Evolutionary conservation across 2,113 vertebrate genomes (phyloP), one percentile per base, ranked within the genome.

Genomic region (Stomatorhinus ivindoensis): DNA sequence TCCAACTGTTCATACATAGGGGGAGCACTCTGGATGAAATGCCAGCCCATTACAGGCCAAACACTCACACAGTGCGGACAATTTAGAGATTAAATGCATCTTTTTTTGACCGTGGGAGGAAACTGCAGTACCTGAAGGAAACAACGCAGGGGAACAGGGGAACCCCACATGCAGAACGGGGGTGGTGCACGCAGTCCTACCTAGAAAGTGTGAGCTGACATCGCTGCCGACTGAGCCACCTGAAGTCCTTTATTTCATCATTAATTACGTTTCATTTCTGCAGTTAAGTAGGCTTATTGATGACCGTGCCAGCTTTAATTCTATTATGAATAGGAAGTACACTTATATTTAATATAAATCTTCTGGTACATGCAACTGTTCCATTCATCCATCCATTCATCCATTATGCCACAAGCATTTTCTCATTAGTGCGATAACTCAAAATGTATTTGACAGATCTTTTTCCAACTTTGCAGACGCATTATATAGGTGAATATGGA

Each of bases 11-110:
- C 42, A 80, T 80, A 42, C 73, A 42, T 80, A 80, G 73, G 35
- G 73, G 73, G 73, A 42, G 15, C 73, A 31, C 61, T 69, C 27
- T 31, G 27, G 10, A 69, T 31, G 27, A 10, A 10, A 69, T 69
- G 61, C 61, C 61, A 69, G 27, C 61, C 61, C 61, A 69, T 31
- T 31, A 4, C 61, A 31, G 61, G 61, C 61, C 61, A 42, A 80
- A 80, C 5, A 42, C 31, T 80, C 35, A 3, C 35, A 80, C 35
- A 42, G 31, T 80, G 73, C 21, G 35, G 73, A 42, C 35, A 80
- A 80, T 80, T 80, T 80, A 80, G 73, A 80, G 73, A 80, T 39
- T 80, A 80, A 80, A 35, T 42, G 15, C 73, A 80, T 69, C 73
- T 5, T 42, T 80, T 39, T 80, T 80, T 35, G 73, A 80, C 13